Evolutionary conservation across 2,797 vertebrate species (phyloP), one percentile per base, ranked within the genome.

Genomic region (Adrianichthys oophorus): DNA sequence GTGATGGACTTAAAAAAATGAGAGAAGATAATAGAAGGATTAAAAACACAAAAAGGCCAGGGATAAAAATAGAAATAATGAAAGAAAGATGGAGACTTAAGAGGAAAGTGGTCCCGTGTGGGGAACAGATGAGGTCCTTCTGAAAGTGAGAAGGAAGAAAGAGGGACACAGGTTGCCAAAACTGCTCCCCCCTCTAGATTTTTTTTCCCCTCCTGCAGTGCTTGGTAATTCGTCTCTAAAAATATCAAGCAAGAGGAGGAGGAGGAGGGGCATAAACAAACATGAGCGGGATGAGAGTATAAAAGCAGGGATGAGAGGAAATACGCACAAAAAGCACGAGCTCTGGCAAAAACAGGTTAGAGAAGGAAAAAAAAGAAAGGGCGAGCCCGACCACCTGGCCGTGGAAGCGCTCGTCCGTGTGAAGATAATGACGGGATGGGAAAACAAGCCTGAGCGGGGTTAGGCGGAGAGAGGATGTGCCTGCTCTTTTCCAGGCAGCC

Each of bases 161-260:
- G 74, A 67, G 21, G 81, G 80, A 88, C 63, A 68, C 84, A 87
- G 68, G 84, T 87, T 89, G 80, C 70, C 10, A 17, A 85, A 86
- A 80, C 85, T 82, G 84, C 83, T 87, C 75, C 68, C 72, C 72
- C 65, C 74, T 50, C 26, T 6, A 29, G 32, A 37, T 54, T 24
- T 46, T 74, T 76, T 74, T 71, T 45, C 44, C 56, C 46, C 56
- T 75, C 57, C 78, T 68, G 83, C 82, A 74, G 82, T 76, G 74
- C 70, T 83, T 77, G 80, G 80, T 87, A 87, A 91, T 86, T 88
- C 76, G 77, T 67, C 76, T 83, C 86, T 91, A 91, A 91, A 91
- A 90, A 92, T 91, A 93, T 76, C 86, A 75, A 54, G 68, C 75
- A 79, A 71, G 67, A 74, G 55, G 70, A 86, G 76, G 74, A 76